A percentile compares a stretch with the other conserved stretches of the same genome.
phyloP scores from a whole-genome alignment of 1,140 invertebrate genomes.

The Philotrypesis tridentata region DNA sequence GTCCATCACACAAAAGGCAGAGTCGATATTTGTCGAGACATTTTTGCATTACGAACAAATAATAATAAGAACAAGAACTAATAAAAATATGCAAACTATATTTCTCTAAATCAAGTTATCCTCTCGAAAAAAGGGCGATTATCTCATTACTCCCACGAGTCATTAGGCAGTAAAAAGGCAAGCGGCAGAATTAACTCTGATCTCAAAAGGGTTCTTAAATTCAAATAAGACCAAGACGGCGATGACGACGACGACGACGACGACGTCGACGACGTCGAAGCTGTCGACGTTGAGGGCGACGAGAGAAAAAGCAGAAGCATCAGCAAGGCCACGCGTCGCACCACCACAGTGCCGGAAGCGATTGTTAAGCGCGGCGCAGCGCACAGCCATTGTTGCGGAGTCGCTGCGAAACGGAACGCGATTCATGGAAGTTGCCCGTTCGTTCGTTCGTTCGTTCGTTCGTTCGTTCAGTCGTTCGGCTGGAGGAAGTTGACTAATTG shows the following conservation, averaged over 20 bases:
- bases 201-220: background rate
- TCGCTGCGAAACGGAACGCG: conserved; percentile 56
- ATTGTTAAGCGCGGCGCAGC: conserved; percentile 59
- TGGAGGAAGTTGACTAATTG: conserved; percentile 63
- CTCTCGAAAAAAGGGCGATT: conserved; percentile 8
- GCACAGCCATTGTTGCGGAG: conserved; percentile 50
- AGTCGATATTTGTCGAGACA: no score
- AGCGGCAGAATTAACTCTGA: background rate
- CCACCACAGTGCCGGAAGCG: conserved; percentile 58
- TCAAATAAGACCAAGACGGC: conserved; percentile 47
- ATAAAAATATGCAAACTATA: no score
- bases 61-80: no score
- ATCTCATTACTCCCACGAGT: conserved; percentile 41
- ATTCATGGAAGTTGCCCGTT: conserved; percentile 61
- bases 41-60: no score
- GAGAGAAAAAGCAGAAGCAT: background rate
- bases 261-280: no score
- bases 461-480: no score
- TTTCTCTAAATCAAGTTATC: background rate
- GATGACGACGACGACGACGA: conserved; percentile 12
- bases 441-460: no score
- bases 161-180: background rate
- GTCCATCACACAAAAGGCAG: no score
- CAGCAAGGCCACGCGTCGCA: conserved; percentile 51
- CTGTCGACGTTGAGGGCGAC: background rate